phyloP scores from a whole-genome alignment of 2,113 vertebrate genomes.

The Chinchilla lanigera region DNA sequence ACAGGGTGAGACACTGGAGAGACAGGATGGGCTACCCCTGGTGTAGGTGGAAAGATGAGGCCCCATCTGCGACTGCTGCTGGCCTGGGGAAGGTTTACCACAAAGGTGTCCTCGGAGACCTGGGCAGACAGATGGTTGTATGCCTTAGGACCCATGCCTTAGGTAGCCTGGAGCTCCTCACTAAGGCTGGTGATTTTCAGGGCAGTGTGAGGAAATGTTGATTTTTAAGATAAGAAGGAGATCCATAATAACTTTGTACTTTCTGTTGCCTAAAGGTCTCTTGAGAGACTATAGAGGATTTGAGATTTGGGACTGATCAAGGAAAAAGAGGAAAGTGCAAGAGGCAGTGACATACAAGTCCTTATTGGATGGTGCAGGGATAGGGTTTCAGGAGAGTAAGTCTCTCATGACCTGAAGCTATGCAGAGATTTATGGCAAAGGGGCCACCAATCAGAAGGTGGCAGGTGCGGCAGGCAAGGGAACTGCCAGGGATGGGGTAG shows the following conservation, averaged over 20 bases:
- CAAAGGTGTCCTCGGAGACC: neutral
- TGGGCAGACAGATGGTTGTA: neutral
- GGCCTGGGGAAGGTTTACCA: neutral
- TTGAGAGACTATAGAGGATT: neutral
- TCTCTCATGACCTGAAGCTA: neutral
- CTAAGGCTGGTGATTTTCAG: neutral
- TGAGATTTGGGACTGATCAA: neutral
- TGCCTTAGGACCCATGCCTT: neutral
- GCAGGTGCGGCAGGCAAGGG: neutral
- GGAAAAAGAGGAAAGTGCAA: neutral
- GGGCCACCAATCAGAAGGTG: neutral
- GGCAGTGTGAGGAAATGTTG: neutral
- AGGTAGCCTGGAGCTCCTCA: neutral
- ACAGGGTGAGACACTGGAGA: neutral
- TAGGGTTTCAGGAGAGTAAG: neutral
- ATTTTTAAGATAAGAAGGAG: neutral
- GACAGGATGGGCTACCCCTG: neutral
- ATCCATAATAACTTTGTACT: neutral
- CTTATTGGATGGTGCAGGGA: neutral
- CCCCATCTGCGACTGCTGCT: neutral
- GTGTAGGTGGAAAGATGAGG: neutral
- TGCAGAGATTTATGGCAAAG: neutral
- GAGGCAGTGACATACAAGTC: neutral
- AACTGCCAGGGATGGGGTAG: neutral
- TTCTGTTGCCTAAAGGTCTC: neutral